Conservation (phyloP, 2,113 vertebrate genomes). For the Catagonus wagneri region DNA sequence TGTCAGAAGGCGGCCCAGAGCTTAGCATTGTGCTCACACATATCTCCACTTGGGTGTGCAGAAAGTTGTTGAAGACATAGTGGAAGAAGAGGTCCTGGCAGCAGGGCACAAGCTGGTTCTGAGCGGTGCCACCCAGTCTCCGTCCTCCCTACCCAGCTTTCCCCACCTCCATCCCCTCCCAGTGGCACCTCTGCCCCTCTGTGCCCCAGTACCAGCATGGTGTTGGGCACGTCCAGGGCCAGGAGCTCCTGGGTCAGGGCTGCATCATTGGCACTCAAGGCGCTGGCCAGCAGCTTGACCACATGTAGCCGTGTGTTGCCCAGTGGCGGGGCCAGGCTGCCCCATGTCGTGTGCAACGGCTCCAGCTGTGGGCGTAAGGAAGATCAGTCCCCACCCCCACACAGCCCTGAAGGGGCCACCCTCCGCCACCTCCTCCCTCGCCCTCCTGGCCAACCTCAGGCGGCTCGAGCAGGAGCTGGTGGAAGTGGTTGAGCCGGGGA, state of each 20-base stretch:
- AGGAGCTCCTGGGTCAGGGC: constrained; percentile 84
- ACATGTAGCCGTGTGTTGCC: constrained; percentile 86
- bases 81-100: constrained; percentile 87
- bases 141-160: too few species aligned
- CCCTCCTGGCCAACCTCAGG: constrained; percentile 77
- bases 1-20: constrained; percentile 42
- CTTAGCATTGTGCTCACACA: constrained; percentile 83
- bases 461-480: constrained; percentile 85
- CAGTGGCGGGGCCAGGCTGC: constrained; percentile 82
- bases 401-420: rapidly evolving
- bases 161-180: rapidly evolving
- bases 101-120: background rate
- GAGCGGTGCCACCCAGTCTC: rapidly evolving
- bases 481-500: constrained; percentile 81
- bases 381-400: background rate
- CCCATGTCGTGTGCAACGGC: constrained; percentile 84
- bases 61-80: constrained; percentile 87
- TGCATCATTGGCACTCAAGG: constrained; percentile 79
- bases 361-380: constrained; percentile 71
- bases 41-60: constrained; percentile 86
- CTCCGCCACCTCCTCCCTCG: background rate
- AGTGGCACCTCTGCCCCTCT: rapidly evolving
- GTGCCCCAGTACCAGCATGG: constrained; percentile 81
- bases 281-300: constrained; percentile 85
- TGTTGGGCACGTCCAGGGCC: constrained; percentile 82